Percentiles rank a stretch among this genome's conserved stretches.
Evolutionary conservation across 2,888 invertebrate genomes (phyloP).

Genomic region (Meloe dianella): DNA sequence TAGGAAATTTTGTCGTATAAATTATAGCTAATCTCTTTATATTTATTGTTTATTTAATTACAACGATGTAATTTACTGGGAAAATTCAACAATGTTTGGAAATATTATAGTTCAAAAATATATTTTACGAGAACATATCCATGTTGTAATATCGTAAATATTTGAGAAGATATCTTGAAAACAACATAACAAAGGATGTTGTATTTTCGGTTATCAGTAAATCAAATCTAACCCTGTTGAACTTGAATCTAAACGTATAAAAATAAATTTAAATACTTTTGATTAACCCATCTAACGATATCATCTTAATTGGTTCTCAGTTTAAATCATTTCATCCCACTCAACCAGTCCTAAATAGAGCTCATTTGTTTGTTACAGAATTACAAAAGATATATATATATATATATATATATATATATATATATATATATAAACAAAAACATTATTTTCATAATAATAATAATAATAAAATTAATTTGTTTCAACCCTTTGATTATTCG

Average conservation of each 20-base stretch:
- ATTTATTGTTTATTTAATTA: too few relatives aligned
- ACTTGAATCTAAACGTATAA: neutral
- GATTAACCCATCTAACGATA: conserved; percentile 29
- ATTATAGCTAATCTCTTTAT: too few relatives aligned
- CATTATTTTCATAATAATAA: neutral
- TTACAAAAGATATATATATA: too few relatives aligned
- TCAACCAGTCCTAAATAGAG: conserved; percentile 22
- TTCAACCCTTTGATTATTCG: neutral
- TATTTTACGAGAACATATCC: too few relatives aligned
- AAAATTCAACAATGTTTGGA: neutral
- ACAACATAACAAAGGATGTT: neutral
- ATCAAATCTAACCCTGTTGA: neutral
- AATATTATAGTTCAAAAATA: neutral
- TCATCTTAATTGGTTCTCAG: conserved; percentile 30
- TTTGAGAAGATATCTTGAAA: neutral
- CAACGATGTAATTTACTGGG: neutral
- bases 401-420: too few relatives aligned
- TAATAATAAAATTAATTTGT: too few relatives aligned
- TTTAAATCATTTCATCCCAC: conserved; percentile 31
- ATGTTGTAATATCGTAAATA: neutral
- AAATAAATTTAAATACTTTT: conserved; percentile 7
- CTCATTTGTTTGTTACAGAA: conserved; percentile 18
- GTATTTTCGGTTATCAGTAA: neutral
- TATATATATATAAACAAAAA: too few relatives aligned
- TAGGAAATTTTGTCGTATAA: too few relatives aligned